Base-by-base conservation (phyloP, 2,113 vertebrate genomes). In the Thinocorus orbignyianus region DNA sequence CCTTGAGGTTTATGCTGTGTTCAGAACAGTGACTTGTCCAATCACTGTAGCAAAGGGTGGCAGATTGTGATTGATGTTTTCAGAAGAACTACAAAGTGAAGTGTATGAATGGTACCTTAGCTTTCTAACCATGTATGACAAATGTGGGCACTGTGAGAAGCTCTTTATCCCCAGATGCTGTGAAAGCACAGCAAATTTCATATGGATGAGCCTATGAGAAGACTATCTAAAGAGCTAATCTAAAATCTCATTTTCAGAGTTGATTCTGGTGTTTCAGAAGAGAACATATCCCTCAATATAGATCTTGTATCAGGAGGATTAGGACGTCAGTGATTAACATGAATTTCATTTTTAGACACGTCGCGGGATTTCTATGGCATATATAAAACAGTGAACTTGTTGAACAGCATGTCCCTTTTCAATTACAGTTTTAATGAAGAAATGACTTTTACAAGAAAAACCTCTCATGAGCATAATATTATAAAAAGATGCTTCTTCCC, bases 1-100 rank as follows among this genome's bases (percentile, higher is more conserved):
- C 97, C 96, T 97, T 96, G 81, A 94, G 90, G 35, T 94, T 97
- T 97, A 86, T 74, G 79, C 64, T 89, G 66, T 70, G 70, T 82
- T 97, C 96, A 96, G 96, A 97, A 91, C 33, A 87, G 74, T 77
- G 81, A 66, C 77, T 95, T 97, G 88, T 91, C 81, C 97, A 97
- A 95, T 96, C 77, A 62, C 62, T 78, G 60, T 20, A 68, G 82
- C 46, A 83, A 79, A 81, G 78, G 54, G 49, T 95, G 81, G 48
- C 80, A 97, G 87, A 74, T 88, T 92, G 80, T 97, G 93, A 98
- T 91, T 96, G 96, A 97, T 97, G 91, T 86, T 97, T 97, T 96
- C 61, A 92, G 96, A 91, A 93, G 93, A 96, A 88, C n/a, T 94
- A 85, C 91, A 70, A 96, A 95, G 95, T 91, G 64, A 88, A 87